Evolutionary conservation across 2,888 invertebrate genomes (phyloP).

Genomic region (Tipula lateralis): DNA sequence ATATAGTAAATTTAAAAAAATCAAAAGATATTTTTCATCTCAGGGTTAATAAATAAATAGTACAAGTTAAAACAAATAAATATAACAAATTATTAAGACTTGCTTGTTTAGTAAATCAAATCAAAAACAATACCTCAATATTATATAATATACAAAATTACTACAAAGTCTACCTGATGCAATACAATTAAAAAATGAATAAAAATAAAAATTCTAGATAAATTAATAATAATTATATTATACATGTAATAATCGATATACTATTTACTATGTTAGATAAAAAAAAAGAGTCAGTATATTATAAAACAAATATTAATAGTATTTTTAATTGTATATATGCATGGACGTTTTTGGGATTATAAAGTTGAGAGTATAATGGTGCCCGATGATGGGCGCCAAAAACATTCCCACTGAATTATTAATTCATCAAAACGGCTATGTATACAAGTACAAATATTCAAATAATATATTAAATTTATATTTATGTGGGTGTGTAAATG

Average conservation of each 20-base stretch:
- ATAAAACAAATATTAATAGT: background rate
- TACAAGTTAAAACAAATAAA: background rate
- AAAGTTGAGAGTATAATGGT: background rate
- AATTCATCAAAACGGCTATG: background rate
- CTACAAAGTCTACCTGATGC: slow-evolving; percentile 7
- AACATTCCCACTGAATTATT: background rate
- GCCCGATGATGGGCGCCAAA: background rate
- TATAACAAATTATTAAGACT: background rate
- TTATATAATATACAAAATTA: background rate
- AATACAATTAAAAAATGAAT: background rate
- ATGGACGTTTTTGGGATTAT: background rate
- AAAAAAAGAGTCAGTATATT: background rate
- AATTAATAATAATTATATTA: background rate
- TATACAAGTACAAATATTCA: background rate
- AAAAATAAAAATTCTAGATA: background rate
- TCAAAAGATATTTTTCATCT: background rate
- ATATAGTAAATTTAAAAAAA: background rate
- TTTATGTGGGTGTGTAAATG: slow-evolving; percentile 11
- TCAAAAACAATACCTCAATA: background rate
- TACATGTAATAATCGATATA: slow-evolving; percentile 13
- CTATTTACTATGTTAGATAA: background rate
- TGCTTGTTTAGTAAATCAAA: slow-evolving; percentile 24
- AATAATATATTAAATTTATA: background rate
- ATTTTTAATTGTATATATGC: background rate
- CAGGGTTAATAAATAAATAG: slow-evolving; percentile 12